Base-by-base conservation (phyloP, 2,797 vertebrate species). In the Chrysocyon brachyurus region DNA sequence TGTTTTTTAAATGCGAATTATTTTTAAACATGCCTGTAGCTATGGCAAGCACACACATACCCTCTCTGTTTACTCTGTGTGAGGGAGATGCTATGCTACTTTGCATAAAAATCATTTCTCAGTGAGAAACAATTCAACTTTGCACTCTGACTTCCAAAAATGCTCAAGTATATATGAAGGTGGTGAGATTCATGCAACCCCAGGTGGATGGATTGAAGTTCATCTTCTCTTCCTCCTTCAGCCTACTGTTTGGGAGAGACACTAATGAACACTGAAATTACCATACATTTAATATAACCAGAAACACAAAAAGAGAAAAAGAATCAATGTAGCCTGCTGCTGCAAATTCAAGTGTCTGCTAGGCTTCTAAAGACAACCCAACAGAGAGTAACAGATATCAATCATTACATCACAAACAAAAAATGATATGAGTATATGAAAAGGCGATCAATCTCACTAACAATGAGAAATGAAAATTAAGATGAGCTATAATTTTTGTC, bases 181-280 rank as follows among this genome's bases (percentile, higher is more conserved):
- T 64, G 63, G 33, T 46, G 73, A 84, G 54, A 92, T 70, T 89
- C 21, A 0, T 79, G 79, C 59, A n/a, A 68, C 36, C 91, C 89
- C 88, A 96, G 84, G 94, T 68, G 54, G 87, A 49, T 22, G 19
- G 72, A 66, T 19, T 28, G 22, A 59, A 73, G 73, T 85, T 94
- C 59, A 66, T 61, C 36, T 91, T 92, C 83, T 70, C 68, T 95
- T 96, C 92, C 59, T 91, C 66, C 46, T 84, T 87, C 93, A 92
- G 79, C 33, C 49, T 83, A 70, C 89, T 57, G n/a, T 77, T 68
- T 85, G 56, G 31, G 52, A 95, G 61, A 93, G 79, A 68, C 91
- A 86, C 46, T 96, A 93, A 91, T 96, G 85, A 97, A 89, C 63
- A 79, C 24, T 24, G 11, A 66, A 94, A 91, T 94, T 63, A 81